Conservation (phyloP, 2,797 vertebrate species). For the Falco biarmicus region DNA sequence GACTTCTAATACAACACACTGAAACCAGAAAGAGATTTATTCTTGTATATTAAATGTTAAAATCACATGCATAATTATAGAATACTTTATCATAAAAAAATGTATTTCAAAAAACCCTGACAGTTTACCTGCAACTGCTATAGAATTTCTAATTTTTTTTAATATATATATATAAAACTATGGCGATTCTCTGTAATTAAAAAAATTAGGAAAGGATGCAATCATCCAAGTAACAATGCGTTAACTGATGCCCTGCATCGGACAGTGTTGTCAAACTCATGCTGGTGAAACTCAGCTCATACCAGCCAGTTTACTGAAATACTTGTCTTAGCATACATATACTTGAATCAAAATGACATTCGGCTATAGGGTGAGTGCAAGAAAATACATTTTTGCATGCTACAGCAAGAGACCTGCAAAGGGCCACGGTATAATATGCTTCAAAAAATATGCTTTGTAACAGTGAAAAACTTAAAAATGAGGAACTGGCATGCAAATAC, state of each 20-base stretch:
- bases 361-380: neutral
- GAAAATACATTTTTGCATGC: neutral
- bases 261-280: slow-evolving; percentile 71
- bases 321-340: neutral
- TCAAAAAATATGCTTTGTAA: neutral
- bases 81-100: slow-evolving; percentile 83
- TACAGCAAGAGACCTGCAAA: slow-evolving; percentile 16
- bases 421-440: neutral
- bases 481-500: neutral
- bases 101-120: slow-evolving; percentile 77
- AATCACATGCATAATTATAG: slow-evolving; percentile 84
- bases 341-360: slow-evolving; percentile 13
- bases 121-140: slow-evolving; percentile 96
- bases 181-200: slow-evolving; percentile 67
- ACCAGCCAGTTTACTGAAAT: slow-evolving; percentile 19
- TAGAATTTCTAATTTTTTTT: slow-evolving; percentile 67
- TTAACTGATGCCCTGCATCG: slow-evolving; percentile 76
- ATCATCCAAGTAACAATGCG: slow-evolving; percentile 63
- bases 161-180: slow-evolving; percentile 18
- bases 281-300: slow-evolving; percentile 40
- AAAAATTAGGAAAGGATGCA: slow-evolving; percentile 49
- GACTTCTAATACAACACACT: slow-evolving; percentile 74
- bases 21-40: slow-evolving; percentile 85
- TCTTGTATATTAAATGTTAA: slow-evolving; percentile 81
- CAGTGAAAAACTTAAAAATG: neutral